A percentile compares a stretch with the other conserved stretches of the same genome.
These are phyloP conservation scores for Panzeria rudis DNA, from an alignment of 2,888 invertebrate species.

Conservation along the genomic window DNA sequence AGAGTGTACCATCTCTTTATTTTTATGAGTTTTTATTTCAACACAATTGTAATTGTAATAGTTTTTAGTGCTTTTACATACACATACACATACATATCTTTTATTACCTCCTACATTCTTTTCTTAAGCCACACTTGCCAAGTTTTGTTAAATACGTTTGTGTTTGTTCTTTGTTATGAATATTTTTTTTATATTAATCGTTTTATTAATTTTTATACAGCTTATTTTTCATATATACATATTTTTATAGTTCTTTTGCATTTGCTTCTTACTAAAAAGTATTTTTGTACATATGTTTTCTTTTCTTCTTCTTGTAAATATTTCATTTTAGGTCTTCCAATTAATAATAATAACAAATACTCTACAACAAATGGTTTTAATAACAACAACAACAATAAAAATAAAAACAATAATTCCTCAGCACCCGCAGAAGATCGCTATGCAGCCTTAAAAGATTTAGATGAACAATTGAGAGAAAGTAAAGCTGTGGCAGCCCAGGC, in stretches of 20 bases:
- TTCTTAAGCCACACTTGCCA: constrained; percentile 13
- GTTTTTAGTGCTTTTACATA: constrained; percentile 14
- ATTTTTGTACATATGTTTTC: not conserved
- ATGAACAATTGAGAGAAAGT: constrained; percentile 87
- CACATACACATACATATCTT: too few species aligned
- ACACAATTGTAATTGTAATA: not conserved
- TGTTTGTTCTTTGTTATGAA: constrained; percentile 11
- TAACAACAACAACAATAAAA: constrained; percentile 70
- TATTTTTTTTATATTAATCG: constrained; percentile 12
- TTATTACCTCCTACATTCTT: not conserved
- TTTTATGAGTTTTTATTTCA: not conserved
- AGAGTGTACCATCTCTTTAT: too few species aligned
- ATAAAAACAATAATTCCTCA: constrained; percentile 73
- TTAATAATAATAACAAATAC: constrained; percentile 75
- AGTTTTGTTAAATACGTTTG: constrained; percentile 25
- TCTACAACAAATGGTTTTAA: constrained; percentile 73
- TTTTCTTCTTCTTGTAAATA: constrained; percentile 52
- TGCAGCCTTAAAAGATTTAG: constrained; percentile 97
- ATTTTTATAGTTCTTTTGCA: constrained; percentile 16
- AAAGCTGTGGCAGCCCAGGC: constrained; percentile 80
- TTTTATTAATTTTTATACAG: constrained; percentile 50
- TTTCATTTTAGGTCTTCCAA: constrained; percentile 79
- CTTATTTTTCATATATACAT: constrained; percentile 45
- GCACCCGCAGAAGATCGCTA: constrained; percentile 92
- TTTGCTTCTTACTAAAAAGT: constrained; percentile 27